Conservation (phyloP, 2,797 vertebrate species). For the Dryobates pubescens region DNA sequence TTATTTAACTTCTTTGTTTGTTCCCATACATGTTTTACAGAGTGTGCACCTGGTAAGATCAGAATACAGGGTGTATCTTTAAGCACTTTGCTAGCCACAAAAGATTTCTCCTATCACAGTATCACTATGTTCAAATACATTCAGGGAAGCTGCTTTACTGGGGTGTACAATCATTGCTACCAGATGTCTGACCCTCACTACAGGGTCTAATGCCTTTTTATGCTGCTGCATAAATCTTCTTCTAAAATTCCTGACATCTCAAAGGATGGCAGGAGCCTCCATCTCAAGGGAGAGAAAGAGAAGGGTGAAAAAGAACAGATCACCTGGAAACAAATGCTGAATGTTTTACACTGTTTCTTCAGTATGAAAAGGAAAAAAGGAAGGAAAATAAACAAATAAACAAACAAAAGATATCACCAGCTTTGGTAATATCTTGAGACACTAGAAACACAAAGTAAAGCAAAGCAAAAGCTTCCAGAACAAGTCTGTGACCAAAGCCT, state of each 20-base stretch:
- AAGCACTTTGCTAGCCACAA: background rate
- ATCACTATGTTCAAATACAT: background rate
- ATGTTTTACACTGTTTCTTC: background rate
- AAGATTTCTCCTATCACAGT: background rate
- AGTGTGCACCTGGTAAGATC: background rate
- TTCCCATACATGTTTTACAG: background rate
- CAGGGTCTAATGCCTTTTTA: slow-evolving; percentile 29
- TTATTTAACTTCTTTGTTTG: background rate
- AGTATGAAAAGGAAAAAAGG: background rate
- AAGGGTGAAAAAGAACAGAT: slow-evolving; percentile 41
- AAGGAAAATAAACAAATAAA: background rate
- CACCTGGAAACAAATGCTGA: slow-evolving; percentile 24
- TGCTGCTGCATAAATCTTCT: slow-evolving; percentile 39
- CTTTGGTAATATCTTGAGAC: background rate
- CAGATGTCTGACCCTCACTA: slow-evolving; percentile 18
- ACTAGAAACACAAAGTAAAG: background rate
- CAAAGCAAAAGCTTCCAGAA: background rate
- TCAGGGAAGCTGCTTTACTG: slow-evolving; percentile 5
- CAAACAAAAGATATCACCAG: background rate
- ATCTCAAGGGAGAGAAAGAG: background rate
- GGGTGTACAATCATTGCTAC: slow-evolving; percentile 7
- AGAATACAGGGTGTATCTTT: background rate
- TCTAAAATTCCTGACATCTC: slow-evolving; percentile 29
- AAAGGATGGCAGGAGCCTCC: slow-evolving; percentile 10
- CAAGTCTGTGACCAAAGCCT: background rate